Base-by-base conservation (phyloP, 1,140 invertebrate genomes). In the Tenebrio molitor region DNA sequence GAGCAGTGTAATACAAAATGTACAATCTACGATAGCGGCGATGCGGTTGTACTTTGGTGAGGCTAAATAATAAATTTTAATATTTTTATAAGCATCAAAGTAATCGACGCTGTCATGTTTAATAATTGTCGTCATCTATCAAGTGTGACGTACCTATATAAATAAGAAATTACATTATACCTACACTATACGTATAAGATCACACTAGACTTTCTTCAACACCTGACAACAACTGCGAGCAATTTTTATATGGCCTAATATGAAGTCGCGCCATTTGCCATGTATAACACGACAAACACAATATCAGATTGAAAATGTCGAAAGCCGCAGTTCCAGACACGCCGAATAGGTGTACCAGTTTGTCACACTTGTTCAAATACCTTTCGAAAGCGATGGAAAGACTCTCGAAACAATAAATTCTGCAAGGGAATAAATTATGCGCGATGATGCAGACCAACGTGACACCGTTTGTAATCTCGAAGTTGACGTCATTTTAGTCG, bases 121-220 rank as follows among this genome's bases (percentile, higher is more conserved):
- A 66, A 66, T 66, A 66, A 66, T 66, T 42, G 64, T 66, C 25
- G 36, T 66, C 64, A 66, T 66, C 64, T 66, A 66, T 66, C 64
- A 66, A 19, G 5, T 7, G 23, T 66, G 64, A 66, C 64, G 64
- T 44, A 15, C 33, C 29, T n/a, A 29, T 29, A 65, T 65, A 29
- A 66, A 44, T 44, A 66, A 66, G 64, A 41, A 66, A 66, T 66
- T 66, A 44, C 36, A 44, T 66, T 44, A 19, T 58, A 29, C 50
- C 44, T 50, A 50, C 44, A 65, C 62, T 17, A 62, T 62, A 25
- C 46, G n/a, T n/a, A 41, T 17, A 66, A 66, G 36, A 66, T 58
- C 50, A 29, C 50, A 50, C 44, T 4, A n/a, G 23, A 29, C 50
- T 58, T 58, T 58, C 21, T 29, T 46, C 16, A 5, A 10, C 42